Evolutionary conservation across 2,888 invertebrate species (phyloP), one percentile per base, ranked within the genome.

Genomic region (Tenthredo scrophulariae): DNA sequence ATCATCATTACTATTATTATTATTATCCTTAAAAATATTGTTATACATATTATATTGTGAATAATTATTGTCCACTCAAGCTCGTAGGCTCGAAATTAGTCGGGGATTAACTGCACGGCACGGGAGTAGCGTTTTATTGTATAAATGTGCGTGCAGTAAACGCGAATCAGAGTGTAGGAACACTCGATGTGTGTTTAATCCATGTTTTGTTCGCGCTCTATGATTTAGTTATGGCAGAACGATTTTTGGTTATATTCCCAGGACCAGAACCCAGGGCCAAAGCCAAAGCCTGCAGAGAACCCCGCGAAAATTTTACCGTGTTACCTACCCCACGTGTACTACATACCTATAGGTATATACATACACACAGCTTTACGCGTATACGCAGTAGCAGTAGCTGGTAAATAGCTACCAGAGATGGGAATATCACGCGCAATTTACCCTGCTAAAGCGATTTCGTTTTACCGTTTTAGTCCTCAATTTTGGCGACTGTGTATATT

Each of bases 341-440:
- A 62, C 62, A 0, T 62, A 54, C n/a, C n/a, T n/a, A 37, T 7
- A 37, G 37, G 7, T 37, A 37, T 37, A 37, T 37, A 26, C 22
- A 54, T 2, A n/a, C 1, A n/a, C 6, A n/a, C 6, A 54, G 1
- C 18, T 10, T 10, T 26, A 29, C 65, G 13, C 22, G 10, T 18
- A 37, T 33, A 37, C 37, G 37, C 37, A 15, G 70, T 43, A 22
- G 72, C 43, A 29, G 37, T 70, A 3, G n/a, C 18, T 43, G n/a
- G 50, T 77, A 50, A 50, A 29, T 50, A 40, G 29, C 6, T 37
- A 77, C 54, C 33, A 80, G 58, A 22, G 40, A 58, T 62, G 15
- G 10, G 40, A 62, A 80, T 80, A 80, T 62, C 58, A 80, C 80
- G 58, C n/a, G 80, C 40, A 80, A 80, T 80, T 80, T 62, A 22